A percentile compares a stretch with the other conserved stretches of the same genome.
These are phyloP conservation scores for Creontiades dilutus DNA, from an alignment of 2,888 invertebrate species.

Conservation along the genomic window DNA sequence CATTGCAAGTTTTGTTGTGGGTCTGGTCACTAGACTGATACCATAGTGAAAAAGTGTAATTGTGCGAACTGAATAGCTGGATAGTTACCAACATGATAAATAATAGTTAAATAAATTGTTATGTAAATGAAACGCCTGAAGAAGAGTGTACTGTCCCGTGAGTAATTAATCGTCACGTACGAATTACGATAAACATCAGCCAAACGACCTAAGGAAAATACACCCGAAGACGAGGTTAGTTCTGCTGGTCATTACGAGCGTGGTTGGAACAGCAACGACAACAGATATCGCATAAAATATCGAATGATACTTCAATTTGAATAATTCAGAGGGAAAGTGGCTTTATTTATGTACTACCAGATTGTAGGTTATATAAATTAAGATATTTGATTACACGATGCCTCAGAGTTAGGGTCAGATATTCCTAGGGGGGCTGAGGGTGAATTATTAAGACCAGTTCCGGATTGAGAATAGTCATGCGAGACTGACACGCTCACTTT, in stretches of 20 bases:
- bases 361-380: conserved; percentile 54
- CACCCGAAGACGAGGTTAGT: too few species aligned
- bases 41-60: too few species aligned
- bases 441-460: conserved; percentile 54
- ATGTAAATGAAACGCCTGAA: too few species aligned
- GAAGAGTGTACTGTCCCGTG: too few species aligned
- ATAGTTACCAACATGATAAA: too few species aligned
- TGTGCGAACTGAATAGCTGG: too few species aligned
- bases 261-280: not conserved
- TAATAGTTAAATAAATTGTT: too few species aligned
- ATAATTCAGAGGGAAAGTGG: not conserved
- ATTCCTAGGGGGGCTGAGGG: conserved; percentile 1
- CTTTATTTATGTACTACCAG: conserved; percentile 21
- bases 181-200: too few species aligned
- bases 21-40: too few species aligned
- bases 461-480: conserved; percentile 51
- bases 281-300: not conserved
- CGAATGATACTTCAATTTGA: not conserved
- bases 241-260: not conserved
- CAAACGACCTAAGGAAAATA: too few species aligned
- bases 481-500: conserved; percentile 49
- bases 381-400: conserved; percentile 60
- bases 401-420: conserved; percentile 28
- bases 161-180: too few species aligned
- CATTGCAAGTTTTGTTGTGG: too few species aligned